Conservation (phyloP, 2,113 vertebrate genomes). For the Pollimyrus isidori region DNA sequence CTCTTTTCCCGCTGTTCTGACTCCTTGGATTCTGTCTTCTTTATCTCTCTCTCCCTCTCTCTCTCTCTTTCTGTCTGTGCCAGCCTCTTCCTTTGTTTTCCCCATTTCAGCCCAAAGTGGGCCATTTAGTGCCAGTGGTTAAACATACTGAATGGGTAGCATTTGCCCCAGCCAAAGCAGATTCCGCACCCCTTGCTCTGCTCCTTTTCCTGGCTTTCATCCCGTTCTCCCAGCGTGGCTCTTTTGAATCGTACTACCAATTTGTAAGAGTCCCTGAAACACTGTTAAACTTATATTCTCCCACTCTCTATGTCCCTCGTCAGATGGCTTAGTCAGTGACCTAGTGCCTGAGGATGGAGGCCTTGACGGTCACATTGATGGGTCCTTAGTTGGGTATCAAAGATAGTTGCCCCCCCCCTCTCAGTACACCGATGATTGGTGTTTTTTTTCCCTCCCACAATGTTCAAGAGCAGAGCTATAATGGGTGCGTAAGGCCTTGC, state of each 20-base stretch:
- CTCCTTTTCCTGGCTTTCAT: not conserved
- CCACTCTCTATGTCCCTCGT: not conserved
- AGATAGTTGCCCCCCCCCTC: not conserved
- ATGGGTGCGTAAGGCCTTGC: not conserved
- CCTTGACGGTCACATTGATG: not conserved
- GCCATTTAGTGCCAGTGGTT: constrained; percentile 8
- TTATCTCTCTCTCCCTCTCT: not conserved
- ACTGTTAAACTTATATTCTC: not conserved
- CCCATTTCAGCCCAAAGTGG: not conserved
- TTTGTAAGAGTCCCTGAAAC: constrained; percentile 16
- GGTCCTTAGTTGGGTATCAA: not conserved
- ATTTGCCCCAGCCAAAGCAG: not conserved
- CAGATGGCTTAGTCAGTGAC: not conserved
- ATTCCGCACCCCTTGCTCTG: not conserved
- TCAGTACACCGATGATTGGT: not conserved
- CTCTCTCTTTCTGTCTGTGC: not conserved
- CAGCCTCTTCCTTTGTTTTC: not conserved
- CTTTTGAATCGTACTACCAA: not conserved
- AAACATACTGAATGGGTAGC: not conserved
- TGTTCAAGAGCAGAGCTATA: not conserved
- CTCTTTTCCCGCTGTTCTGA: not conserved
- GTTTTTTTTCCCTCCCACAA: not conserved
- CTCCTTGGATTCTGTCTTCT: not conserved
- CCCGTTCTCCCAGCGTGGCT: not conserved
- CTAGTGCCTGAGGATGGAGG: not conserved